These are phyloP conservation scores for Tortricodes alternella DNA, from an alignment of 2,888 invertebrate genomes.

Conservation along the genomic window DNA sequence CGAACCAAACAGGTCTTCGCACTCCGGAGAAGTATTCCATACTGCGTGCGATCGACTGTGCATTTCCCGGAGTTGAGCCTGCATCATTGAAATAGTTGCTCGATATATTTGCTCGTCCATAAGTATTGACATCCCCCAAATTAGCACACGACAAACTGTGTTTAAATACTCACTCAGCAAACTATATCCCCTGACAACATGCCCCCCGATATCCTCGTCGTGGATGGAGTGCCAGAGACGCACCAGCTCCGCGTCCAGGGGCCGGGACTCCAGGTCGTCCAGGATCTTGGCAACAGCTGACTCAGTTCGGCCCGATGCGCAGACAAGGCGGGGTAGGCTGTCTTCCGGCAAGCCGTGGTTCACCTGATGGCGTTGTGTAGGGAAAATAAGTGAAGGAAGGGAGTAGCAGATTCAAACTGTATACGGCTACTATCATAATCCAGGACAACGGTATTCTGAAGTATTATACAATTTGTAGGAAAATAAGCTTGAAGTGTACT, in stretches of 20 bases:
- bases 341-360: slow-evolving; percentile 85
- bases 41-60: slow-evolving; percentile 68
- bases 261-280: slow-evolving; percentile 83
- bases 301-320: slow-evolving; percentile 90
- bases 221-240: slow-evolving; percentile 84
- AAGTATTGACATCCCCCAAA: no score
- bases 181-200: slow-evolving; percentile 90
- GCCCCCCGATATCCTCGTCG: slow-evolving; percentile 81
- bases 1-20: slow-evolving; percentile 91
- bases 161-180: slow-evolving; percentile 72
- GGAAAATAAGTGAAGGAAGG: no score
- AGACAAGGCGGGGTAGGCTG: slow-evolving; percentile 87
- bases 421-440: no score
- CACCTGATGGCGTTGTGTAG: no score
- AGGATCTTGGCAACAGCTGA: slow-evolving; percentile 87
- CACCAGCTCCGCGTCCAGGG: slow-evolving; percentile 84
- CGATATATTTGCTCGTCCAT: no score
- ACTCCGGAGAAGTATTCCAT: slow-evolving; percentile 84
- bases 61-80: slow-evolving; percentile 67
- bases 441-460: no score
- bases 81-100: slow-evolving; percentile 3
- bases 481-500: not conserved
- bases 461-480: no score
- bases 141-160: no score
- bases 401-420: no score